Evolutionary conservation across 1,140 invertebrate species (phyloP).

Genomic region (Steinernema khuongi): DNA sequence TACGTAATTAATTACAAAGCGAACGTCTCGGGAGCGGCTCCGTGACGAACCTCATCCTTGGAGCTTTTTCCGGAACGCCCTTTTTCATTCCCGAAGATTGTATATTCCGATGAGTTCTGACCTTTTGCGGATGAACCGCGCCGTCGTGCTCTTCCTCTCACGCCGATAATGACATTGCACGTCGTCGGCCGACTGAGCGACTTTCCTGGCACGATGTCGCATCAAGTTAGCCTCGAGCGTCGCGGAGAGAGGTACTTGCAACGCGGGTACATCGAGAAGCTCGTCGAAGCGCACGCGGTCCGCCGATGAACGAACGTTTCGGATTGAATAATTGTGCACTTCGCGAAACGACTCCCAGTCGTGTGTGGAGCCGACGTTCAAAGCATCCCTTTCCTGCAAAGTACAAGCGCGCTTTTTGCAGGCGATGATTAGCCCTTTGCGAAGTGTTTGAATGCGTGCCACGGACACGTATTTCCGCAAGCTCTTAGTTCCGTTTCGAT

Average conservation of each 20-base stretch:
- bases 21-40: neutral
- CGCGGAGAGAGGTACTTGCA: too few species aligned
- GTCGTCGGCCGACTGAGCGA: neutral
- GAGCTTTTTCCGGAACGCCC: neutral
- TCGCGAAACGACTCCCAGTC: neutral
- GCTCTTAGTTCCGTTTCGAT: too few species aligned
- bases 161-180: neutral
- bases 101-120: neutral
- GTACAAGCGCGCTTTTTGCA: too few species aligned
- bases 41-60: neutral
- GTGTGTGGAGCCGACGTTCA: neutral
- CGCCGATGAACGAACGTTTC: too few species aligned
- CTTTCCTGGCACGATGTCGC: neutral
- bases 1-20: neutral
- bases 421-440: too few species aligned
- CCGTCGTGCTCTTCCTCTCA: neutral
- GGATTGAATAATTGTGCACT: too few species aligned
- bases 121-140: neutral
- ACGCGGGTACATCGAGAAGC: neutral
- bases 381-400: neutral
- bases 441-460: too few species aligned
- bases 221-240: too few species aligned
- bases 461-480: too few species aligned
- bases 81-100: neutral
- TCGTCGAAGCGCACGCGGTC: too few species aligned